Evolutionary conservation across 1,140 invertebrate genomes (phyloP).

Genomic region (Caenorhabditis remanei): DNA sequence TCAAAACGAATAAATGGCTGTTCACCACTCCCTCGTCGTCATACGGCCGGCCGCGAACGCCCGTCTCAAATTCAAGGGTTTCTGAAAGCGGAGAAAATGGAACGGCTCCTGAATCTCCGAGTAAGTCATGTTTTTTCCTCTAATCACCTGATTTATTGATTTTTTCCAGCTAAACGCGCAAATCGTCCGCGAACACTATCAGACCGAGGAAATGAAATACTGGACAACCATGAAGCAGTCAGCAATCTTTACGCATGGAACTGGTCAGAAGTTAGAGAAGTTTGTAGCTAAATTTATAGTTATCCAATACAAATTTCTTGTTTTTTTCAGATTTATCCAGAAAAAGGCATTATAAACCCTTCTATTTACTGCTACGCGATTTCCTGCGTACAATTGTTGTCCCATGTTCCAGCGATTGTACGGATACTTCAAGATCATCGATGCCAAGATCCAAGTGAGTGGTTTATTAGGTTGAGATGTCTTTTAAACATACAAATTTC

Average conservation of each 20-base stretch:
- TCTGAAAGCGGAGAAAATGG: neutral
- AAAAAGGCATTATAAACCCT: slow-evolving; percentile 10
- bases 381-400: slow-evolving; percentile 30
- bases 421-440: slow-evolving; percentile 20
- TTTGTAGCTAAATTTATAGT: neutral
- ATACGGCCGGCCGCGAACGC: neutral
- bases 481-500: neutral
- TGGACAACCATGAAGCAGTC: slow-evolving; percentile 38
- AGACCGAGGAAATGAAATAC: slow-evolving; percentile 14
- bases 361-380: slow-evolving; percentile 33
- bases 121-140: neutral
- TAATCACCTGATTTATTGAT: neutral
- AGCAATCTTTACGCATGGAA: slow-evolving; percentile 39
- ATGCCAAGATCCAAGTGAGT: neutral
- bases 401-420: slow-evolving; percentile 27
- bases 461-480: neutral
- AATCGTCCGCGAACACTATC: slow-evolving; percentile 33
- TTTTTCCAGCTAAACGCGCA: slow-evolving; percentile 24
- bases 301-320: neutral
- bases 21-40: slow-evolving; percentile 40
- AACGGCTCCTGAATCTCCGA: neutral
- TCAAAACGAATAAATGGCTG: slow-evolving; percentile 48
- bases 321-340: slow-evolving; percentile 25
- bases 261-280: slow-evolving; percentile 18
- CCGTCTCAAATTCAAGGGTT: slow-evolving; percentile 20